Percentiles rank a stretch among this genome's conserved stretches.
Evolutionary conservation across 2,888 invertebrate genomes (phyloP).

Genomic region (Ophion obscuratus): DNA sequence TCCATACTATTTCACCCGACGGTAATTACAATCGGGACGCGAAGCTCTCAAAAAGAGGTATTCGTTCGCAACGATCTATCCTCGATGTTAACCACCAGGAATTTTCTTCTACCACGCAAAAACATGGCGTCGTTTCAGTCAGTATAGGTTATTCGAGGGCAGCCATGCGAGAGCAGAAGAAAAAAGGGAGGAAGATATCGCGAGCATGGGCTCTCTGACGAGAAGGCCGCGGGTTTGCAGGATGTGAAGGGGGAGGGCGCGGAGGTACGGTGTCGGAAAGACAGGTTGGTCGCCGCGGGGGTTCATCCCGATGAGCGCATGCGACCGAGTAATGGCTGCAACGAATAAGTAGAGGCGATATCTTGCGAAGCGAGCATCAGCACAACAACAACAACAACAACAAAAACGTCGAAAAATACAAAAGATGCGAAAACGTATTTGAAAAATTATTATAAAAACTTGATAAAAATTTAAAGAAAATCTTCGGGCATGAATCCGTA

Average conservation of each 20-base stretch:
- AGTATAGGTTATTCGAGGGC: slow-evolving; percentile 76
- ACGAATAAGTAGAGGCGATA: slow-evolving; percentile 59
- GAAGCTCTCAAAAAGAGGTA: no score
- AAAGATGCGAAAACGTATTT: not conserved
- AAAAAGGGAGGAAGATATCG: slow-evolving; percentile 46
- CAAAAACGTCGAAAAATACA: slow-evolving; percentile 52
- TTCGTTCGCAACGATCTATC: not conserved
- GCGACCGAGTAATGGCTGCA: slow-evolving; percentile 72
- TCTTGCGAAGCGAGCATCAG: slow-evolving; percentile 36
- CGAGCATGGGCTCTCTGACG: slow-evolving; percentile 34
- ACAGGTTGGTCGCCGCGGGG: slow-evolving; percentile 83
- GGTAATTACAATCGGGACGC: no score
- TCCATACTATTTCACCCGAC: no score
- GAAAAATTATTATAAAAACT: slow-evolving; percentile 28
- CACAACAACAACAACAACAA: slow-evolving; percentile 42
- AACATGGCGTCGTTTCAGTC: slow-evolving; percentile 57
- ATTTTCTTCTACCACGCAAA: slow-evolving; percentile 2
- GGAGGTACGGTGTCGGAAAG: slow-evolving; percentile 81
- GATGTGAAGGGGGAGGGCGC: slow-evolving; percentile 26
- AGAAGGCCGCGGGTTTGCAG: slow-evolving; percentile 13
- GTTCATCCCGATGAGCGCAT: slow-evolving; percentile 76
- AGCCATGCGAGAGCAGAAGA: slow-evolving; percentile 3
- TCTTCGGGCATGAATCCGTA: not conserved
- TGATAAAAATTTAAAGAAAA: not conserved
- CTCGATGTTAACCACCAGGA: not conserved